A percentile compares a stretch with the other conserved stretches of the same genome.
These are phyloP conservation scores for Empidonax traillii DNA, from an alignment of 2,113 vertebrate species.

Conservation along the genomic window DNA sequence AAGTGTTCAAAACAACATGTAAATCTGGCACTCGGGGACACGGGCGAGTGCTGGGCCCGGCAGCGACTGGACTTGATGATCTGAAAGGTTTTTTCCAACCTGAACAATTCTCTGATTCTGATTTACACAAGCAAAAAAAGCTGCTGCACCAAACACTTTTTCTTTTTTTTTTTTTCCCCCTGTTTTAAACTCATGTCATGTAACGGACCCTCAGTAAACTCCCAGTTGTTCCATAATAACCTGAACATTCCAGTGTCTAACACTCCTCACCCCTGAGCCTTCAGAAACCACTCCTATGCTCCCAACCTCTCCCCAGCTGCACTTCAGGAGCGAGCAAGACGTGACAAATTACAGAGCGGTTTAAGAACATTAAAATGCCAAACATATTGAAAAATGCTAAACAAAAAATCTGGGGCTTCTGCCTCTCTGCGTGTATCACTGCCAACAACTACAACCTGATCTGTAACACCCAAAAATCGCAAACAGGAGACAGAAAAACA, in stretches of 20 bases:
- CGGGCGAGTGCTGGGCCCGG: accelerated
- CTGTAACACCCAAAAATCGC: constrained; percentile 10
- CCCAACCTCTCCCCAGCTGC: not conserved
- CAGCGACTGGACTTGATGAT: not conserved
- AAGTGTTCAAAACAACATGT: not conserved
- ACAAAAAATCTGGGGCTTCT: constrained; percentile 53
- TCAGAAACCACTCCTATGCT: not conserved
- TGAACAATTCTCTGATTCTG: not conserved
- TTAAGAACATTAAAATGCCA: constrained; percentile 59
- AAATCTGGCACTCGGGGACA: not conserved
- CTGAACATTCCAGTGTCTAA: not conserved
- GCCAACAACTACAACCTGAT: constrained; percentile 51
- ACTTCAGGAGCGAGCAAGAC: constrained; percentile 23
- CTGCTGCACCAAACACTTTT: not conserved
- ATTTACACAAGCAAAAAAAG: not conserved
- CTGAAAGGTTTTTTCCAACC: not conserved
- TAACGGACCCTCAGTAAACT: not conserved
- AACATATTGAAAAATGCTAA: constrained; percentile 42
- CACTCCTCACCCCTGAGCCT: not conserved
- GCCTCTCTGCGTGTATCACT: constrained; percentile 25
- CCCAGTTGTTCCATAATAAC: not conserved
- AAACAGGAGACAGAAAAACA: not conserved
- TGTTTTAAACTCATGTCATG: accelerated
- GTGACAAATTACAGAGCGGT: constrained; percentile 37
- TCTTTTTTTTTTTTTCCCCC: too few species aligned